Evolutionary conservation across 2,113 vertebrate species (phyloP).

Genomic region (Pachypanchax playfairii): DNA sequence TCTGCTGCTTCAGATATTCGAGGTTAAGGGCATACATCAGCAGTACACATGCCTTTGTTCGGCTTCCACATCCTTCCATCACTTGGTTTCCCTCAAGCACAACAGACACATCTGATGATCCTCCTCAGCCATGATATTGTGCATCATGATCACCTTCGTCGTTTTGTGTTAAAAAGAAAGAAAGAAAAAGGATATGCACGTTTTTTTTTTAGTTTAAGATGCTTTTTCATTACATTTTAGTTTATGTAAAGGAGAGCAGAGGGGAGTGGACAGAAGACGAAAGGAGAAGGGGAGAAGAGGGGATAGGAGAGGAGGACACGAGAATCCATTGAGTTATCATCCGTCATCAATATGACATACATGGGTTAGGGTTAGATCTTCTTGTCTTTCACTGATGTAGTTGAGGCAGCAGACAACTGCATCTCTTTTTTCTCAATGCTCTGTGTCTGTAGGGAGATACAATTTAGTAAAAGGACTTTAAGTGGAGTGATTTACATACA

Average conservation of each 20-base stretch:
- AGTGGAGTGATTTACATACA: not conserved
- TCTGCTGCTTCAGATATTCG: not conserved
- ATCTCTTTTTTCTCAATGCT: constrained; percentile 7
- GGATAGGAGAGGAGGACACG: not conserved
- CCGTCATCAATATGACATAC: not conserved
- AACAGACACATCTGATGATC: not conserved
- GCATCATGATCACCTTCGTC: not conserved
- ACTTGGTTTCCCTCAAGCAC: not conserved
- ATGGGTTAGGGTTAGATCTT: not conserved
- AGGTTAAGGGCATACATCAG: not conserved
- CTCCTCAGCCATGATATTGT: not conserved
- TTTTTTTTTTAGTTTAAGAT: not conserved
- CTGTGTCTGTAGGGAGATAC: constrained; percentile 1
- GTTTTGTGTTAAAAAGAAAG: not conserved
- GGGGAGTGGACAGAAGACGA: not conserved
- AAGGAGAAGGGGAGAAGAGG: not conserved
- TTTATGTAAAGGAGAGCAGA: not conserved
- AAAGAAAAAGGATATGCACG: not conserved
- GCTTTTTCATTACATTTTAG: not conserved
- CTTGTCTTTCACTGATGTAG: not conserved
- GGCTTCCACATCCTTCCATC: not conserved
- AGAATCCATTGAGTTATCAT: too few species aligned
- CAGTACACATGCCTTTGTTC: constrained; percentile 2
- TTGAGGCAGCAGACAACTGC: constrained; percentile 1
- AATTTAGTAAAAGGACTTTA: too few species aligned